Base-by-base conservation (phyloP, 1,140 invertebrate genomes). In the Pseudomyrmex concolor region DNA sequence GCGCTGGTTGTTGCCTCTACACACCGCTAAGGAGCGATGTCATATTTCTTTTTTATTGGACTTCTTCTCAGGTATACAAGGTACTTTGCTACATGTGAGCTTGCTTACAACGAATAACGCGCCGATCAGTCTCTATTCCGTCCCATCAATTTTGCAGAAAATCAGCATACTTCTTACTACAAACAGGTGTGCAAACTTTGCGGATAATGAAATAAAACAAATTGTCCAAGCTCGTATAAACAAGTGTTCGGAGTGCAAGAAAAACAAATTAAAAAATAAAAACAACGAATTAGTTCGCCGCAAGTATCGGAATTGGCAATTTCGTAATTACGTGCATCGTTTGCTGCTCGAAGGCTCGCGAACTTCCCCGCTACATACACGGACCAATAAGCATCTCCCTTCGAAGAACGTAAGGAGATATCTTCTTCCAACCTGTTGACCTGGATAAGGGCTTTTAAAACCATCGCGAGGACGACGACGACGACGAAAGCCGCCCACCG, bases 31-130 rank as follows among this genome's bases (percentile, higher is more conserved):
- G 43, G 19, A 13, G 1, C 15, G 22, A 80, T 34, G 66, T 59
- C 55, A 71, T 59, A 59, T 80, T 78, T 78, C 76, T 78, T 70
- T 80, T 57, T 80, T 70, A 70, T 80, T 48, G 54, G 3, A 34
- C 66, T 50, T 34, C 66, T 59, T n/a, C 7, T 10, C 51, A 48
- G 19, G 54, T 71, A 60, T 17, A 19, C 66, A 55, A 50, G 45
- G 7, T 71, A 12, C 19, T 70, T 45, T 67, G 50, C 22, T 45
- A 54, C 34, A 51, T 54, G 64, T 34, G 64, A 48, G 15, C 19
- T 70, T 25, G 10, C 34, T 70, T 51, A 71, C 19, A 17, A 59
- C 50, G 54, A 59, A 80, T 71, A 60, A n/a, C 17, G 0, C 17
- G 1, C 22, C 13, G 12, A 60, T 67, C 12, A 15, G 3, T 71